These are phyloP conservation scores for Trinorchestia longiramus DNA, from an alignment of 1,140 invertebrate genomes.

Conservation along the genomic window DNA sequence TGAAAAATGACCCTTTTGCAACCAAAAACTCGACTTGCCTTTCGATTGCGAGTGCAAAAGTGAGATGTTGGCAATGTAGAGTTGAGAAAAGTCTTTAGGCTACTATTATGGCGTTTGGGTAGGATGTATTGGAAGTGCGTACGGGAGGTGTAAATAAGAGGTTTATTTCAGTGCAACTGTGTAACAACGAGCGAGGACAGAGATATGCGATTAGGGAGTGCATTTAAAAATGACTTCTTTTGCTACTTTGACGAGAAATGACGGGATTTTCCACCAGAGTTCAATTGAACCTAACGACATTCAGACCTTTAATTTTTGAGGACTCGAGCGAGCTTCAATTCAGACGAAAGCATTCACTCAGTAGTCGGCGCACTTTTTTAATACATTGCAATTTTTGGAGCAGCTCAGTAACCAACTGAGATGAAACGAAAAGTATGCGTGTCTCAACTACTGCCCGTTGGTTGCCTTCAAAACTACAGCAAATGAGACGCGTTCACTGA, in stretches of 20 bases:
- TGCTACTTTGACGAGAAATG: not conserved
- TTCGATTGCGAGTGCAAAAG: not conserved
- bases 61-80: not conserved
- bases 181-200: not conserved
- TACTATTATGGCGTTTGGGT: not conserved
- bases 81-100: not conserved
- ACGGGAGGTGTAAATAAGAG: not conserved
- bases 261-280: not conserved
- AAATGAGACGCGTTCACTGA: not conserved
- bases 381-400: not conserved
- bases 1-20: slow-evolving; percentile 22
- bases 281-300: not conserved
- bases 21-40: not conserved
- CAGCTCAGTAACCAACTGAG: not conserved
- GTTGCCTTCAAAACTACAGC: not conserved
- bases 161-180: not conserved
- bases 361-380: not conserved
- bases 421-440: not conserved
- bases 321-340: not conserved
- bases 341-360: not conserved
- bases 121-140: not conserved
- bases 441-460: not conserved
- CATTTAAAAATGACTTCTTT: not conserved
- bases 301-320: not conserved
- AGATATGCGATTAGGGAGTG: not conserved